A percentile compares a stretch with the other conserved stretches of the same genome.
Evolutionary conservation across 2,113 vertebrate species (phyloP).

Genomic region (Hemiprocne comata): DNA sequence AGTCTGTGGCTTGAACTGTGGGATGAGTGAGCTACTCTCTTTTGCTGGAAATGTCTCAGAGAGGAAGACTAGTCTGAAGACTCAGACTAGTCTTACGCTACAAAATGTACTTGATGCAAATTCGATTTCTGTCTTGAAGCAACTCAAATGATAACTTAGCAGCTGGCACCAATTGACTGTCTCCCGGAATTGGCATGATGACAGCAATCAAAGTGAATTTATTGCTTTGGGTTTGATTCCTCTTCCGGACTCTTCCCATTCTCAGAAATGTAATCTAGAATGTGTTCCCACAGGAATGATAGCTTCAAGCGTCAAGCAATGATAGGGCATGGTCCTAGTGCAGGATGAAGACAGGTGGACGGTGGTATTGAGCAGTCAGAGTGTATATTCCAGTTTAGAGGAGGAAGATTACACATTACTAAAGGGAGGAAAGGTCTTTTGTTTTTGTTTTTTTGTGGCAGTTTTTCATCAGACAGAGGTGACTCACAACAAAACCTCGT

Average conservation of each 20-base stretch:
- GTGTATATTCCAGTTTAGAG: neutral
- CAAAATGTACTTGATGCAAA: slow-evolving; percentile 50
- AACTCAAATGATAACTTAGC: slow-evolving; percentile 29
- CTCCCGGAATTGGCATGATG: slow-evolving; percentile 58
- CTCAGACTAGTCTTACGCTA: neutral
- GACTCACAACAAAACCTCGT: neutral
- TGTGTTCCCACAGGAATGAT: slow-evolving; percentile 20
- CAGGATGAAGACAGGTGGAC: neutral
- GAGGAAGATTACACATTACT: neutral
- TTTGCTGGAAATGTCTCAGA: neutral
- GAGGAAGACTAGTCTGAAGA: neutral
- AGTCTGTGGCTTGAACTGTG: neutral
- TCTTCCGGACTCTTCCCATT: slow-evolving; percentile 54
- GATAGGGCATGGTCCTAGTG: neutral
- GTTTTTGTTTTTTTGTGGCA: neutral
- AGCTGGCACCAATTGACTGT: slow-evolving; percentile 59
- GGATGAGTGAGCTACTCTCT: neutral
- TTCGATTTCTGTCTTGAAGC: slow-evolving; percentile 49
- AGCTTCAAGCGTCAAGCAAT: neutral
- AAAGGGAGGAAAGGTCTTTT: neutral
- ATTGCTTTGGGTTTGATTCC: slow-evolving; percentile 59
- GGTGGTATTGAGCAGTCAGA: neutral
- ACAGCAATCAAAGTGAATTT: slow-evolving; percentile 66
- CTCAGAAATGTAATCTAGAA: slow-evolving; percentile 59
- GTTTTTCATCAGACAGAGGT: neutral